These are phyloP conservation scores for Drosophila azteca DNA, from an alignment of 1,140 invertebrate species.

Conservation along the genomic window DNA sequence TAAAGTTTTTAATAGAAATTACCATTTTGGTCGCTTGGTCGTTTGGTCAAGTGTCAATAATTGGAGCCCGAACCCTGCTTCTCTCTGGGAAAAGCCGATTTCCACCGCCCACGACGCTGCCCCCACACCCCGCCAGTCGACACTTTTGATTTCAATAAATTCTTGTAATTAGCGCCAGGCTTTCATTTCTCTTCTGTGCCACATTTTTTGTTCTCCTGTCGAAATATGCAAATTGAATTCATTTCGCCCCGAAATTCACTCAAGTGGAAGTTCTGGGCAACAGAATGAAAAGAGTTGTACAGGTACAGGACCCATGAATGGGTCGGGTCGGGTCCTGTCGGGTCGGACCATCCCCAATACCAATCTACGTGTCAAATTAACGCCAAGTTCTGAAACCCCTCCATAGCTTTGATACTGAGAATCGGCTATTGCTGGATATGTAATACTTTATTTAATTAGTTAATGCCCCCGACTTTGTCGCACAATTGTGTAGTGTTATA, in stretches of 20 bases:
- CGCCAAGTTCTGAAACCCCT: background rate
- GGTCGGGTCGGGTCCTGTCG: background rate
- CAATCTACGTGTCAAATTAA: conserved; percentile 23
- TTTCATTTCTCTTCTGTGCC: conserved; percentile 56
- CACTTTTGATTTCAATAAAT: conserved; percentile 81
- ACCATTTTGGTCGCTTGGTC: conserved; percentile 74
- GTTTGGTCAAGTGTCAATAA: conserved; percentile 81
- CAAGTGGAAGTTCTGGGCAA: conserved; percentile 50
- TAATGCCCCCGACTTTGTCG: too few species aligned
- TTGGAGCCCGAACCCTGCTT: conserved; percentile 35
- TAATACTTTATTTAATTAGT: background rate
- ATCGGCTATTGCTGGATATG: background rate
- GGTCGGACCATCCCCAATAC: background rate
- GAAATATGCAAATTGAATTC: conserved; percentile 76
- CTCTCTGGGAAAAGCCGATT: conserved; percentile 51
- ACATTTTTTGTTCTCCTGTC: conserved; percentile 42
- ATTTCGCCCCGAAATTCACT: conserved; percentile 51
- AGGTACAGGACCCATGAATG: conserved; percentile 44
- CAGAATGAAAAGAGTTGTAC: conserved; percentile 37
- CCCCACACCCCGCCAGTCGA: conserved; percentile 37
- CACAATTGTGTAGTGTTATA: too few species aligned
- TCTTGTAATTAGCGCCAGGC: conserved; percentile 78
- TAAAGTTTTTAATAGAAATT: conserved; percentile 81
- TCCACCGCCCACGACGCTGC: conserved; percentile 17
- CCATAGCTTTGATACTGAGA: background rate